Evolutionary conservation across 2,888 invertebrate genomes (phyloP).

Genomic region (Spodoptera picta): DNA sequence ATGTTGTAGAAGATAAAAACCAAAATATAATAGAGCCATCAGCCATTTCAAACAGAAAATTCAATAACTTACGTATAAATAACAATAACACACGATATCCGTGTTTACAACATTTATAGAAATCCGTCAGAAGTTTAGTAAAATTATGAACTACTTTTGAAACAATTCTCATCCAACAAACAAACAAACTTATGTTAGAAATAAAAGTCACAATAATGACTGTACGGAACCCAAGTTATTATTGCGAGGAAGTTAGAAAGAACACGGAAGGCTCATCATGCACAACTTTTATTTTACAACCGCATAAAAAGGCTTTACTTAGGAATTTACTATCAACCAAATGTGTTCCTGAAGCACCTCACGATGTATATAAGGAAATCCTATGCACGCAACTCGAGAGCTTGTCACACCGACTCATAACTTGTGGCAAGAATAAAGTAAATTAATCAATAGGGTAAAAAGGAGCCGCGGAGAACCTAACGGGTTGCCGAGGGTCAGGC

Average conservation of each 20-base stretch:
- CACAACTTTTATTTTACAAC: conserved; percentile 54
- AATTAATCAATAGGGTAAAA: neutral
- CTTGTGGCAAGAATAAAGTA: neutral
- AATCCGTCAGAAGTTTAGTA: neutral
- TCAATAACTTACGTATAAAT: neutral
- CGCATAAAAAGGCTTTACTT: conserved; percentile 54
- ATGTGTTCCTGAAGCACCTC: conserved; percentile 55
- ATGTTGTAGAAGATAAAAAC: too few relatives aligned
- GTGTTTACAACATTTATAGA: neutral
- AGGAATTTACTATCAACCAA: conserved; percentile 55
- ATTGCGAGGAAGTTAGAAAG: conserved; percentile 27
- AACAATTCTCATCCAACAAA: neutral
- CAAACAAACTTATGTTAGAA: conserved; percentile 17
- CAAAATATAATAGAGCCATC: too few relatives aligned
- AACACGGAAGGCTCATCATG: conserved; percentile 38
- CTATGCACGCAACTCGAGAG: conserved; percentile 50
- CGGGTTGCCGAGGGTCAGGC: too few relatives aligned
- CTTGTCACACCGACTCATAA: conserved; percentile 39
- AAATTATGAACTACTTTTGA: conserved; percentile 4
- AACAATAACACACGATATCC: neutral
- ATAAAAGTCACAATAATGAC: conserved; percentile 22
- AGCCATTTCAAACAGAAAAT: neutral
- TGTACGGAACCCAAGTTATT: conserved; percentile 40
- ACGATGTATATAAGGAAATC: conserved; percentile 54
- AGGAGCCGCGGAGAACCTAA: too few relatives aligned